Percentiles rank a stretch among this genome's conserved stretches.
These are phyloP conservation scores for Ridgeia piscesae DNA, from an alignment of 1,140 invertebrate genomes.

Conservation along the genomic window DNA sequence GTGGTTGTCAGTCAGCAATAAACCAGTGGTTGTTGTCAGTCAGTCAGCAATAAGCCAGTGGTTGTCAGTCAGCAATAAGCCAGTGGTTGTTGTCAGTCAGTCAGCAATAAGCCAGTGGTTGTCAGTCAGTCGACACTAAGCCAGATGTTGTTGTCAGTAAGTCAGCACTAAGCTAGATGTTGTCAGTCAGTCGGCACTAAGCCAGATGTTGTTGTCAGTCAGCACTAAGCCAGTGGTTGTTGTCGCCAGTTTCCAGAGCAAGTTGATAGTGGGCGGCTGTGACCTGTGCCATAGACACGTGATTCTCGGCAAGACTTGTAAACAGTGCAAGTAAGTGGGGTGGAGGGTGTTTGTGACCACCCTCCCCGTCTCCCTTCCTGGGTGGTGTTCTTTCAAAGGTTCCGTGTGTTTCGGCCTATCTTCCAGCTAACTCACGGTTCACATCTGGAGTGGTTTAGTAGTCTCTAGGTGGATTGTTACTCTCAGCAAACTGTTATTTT, in stretches of 20 bases:
- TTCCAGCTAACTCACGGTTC: not conserved
- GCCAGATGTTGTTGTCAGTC: not conserved
- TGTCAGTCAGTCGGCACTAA: not conserved
- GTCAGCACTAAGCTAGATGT: too few relatives aligned
- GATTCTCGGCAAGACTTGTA: constrained; percentile 87
- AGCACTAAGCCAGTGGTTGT: not conserved
- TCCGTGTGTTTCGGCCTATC: not conserved
- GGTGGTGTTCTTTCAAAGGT: constrained; percentile 1
- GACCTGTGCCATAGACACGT: constrained; percentile 90
- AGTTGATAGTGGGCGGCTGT: constrained; percentile 64
- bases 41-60: too few relatives aligned
- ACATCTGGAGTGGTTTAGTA: not conserved
- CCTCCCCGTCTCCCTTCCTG: not conserved
- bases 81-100: too few relatives aligned
- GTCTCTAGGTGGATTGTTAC: not conserved
- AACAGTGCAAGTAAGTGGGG: constrained; percentile 77
- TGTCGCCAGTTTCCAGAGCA: constrained; percentile 7
- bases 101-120: too few relatives aligned
- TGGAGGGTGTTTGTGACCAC: not conserved
- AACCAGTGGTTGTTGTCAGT: too few relatives aligned
- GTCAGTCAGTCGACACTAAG: too few relatives aligned
- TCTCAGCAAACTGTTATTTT: too few relatives aligned
- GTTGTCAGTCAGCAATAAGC: too few relatives aligned
- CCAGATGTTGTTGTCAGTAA: too few relatives aligned
- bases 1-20: too few relatives aligned